phyloP scores from a whole-genome alignment of 2,888 invertebrate species.

The Mayetiola destructor region DNA sequence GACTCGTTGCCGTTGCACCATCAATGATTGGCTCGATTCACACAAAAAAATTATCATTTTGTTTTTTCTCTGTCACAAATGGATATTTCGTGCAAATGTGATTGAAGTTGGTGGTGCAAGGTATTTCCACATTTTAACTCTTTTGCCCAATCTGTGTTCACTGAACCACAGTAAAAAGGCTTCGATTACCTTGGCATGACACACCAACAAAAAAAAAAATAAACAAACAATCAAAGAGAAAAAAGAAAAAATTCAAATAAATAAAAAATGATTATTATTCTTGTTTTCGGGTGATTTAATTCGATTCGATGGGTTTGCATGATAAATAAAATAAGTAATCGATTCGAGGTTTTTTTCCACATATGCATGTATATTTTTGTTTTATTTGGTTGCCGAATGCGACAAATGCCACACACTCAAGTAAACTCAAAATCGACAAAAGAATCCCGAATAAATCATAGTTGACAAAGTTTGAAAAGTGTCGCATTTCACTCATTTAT shows the following conservation, averaged over 20 bases:
- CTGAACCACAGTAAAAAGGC: no score
- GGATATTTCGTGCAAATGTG: background rate
- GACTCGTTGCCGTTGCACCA: background rate
- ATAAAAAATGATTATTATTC: background rate
- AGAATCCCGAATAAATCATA: no score
- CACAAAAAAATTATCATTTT: no score
- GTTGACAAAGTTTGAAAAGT: no score
- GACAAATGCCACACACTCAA: slow-evolving; percentile 11
- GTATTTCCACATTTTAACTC: slow-evolving; percentile 11
- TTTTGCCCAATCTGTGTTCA: background rate
- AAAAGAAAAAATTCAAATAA: background rate
- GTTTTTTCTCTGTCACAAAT: background rate
- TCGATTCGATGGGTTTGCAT: no score
- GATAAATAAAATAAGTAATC: no score
- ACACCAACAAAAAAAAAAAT: background rate
- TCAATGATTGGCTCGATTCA: background rate
- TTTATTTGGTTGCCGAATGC: background rate
- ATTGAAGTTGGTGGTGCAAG: slow-evolving; percentile 8
- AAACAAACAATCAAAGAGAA: background rate
- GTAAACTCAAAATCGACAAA: no score
- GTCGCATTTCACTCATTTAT: no score
- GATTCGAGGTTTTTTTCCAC: no score
- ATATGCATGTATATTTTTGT: no score
- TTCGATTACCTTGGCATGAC: background rate
- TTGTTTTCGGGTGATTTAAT: background rate